Percentiles rank a stretch among this genome's conserved stretches.
These are phyloP conservation scores for Bombus sylvicola DNA, from an alignment of 1,140 invertebrate species.

Conservation along the genomic window DNA sequence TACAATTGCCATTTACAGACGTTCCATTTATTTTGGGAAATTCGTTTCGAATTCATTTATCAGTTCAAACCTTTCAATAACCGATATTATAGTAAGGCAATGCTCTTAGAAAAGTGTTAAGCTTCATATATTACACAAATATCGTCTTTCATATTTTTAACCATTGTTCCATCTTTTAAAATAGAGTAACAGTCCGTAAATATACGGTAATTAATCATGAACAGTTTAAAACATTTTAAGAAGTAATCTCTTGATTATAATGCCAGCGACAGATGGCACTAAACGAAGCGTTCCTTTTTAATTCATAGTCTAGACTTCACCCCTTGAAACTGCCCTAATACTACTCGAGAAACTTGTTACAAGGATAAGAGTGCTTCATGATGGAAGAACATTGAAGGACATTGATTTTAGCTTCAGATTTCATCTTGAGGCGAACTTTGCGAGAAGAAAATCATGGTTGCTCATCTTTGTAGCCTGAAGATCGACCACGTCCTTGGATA, in stretches of 20 bases:
- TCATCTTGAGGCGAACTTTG: not conserved
- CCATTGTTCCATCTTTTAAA: not conserved
- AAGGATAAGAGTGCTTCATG: not conserved
- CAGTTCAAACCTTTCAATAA: too few relatives aligned
- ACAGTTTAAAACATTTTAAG: not conserved
- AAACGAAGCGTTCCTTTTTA: not conserved
- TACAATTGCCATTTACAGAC: not conserved
- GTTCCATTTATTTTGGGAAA: not conserved
- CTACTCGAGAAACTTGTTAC: not conserved
- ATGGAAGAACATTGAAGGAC: not conserved
- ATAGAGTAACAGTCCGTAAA: not conserved
- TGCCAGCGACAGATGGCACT: not conserved
- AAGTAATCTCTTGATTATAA: not conserved
- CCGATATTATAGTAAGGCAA: too few relatives aligned
- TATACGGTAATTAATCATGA: not conserved
- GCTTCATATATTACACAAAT: not conserved
- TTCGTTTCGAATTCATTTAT: not conserved
- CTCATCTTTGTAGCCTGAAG: not conserved
- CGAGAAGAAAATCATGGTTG: not conserved
- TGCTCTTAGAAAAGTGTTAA: not conserved
- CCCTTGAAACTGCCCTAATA: not conserved
- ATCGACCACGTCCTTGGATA: not conserved
- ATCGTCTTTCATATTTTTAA: not conserved
- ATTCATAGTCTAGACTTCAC: not conserved
- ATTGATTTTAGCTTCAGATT: constrained; percentile 2